Evolutionary conservation across 2,797 vertebrate species (phyloP).

Genomic region (Saguinus oedipus): DNA sequence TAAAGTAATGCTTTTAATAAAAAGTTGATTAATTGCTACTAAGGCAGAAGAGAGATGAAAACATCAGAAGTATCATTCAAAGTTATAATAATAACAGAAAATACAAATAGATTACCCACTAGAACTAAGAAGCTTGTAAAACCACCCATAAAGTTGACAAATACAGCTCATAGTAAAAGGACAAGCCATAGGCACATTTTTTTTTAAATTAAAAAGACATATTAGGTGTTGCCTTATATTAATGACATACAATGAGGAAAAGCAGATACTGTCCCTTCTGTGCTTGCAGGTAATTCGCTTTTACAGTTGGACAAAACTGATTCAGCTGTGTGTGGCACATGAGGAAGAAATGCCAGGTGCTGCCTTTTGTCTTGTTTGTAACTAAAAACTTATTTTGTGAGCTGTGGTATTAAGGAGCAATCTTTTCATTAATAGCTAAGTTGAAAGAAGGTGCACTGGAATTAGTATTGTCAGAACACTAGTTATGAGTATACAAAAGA

Average conservation of each 20-base stretch:
- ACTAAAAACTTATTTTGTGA: slow-evolving; percentile 44
- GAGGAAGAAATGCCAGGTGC: background rate
- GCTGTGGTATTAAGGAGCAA: slow-evolving; percentile 24
- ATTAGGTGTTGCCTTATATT: background rate
- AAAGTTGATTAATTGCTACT: background rate
- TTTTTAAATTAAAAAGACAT: slow-evolving; percentile 48
- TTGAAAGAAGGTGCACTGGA: background rate
- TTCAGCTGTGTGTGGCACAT: background rate
- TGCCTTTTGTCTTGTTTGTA: slow-evolving; percentile 7
- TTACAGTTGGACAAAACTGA: background rate
- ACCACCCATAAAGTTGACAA: background rate
- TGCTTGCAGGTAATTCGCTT: slow-evolving; percentile 45
- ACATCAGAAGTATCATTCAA: background rate
- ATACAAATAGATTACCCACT: background rate
- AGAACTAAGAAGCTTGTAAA: slow-evolving; percentile 32
- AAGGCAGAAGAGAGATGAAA: slow-evolving; percentile 17
- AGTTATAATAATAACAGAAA: background rate
- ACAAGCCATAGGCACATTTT: background rate
- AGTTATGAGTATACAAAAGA: background rate
- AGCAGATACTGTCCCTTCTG: background rate
- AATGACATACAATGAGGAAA: background rate
- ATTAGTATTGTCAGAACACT: background rate
- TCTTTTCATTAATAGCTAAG: slow-evolving; percentile 37
- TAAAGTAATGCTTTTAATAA: slow-evolving; percentile 33
- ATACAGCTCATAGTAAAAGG: slow-evolving; percentile 24